These are phyloP conservation scores for Melanchra persicariae DNA, from an alignment of 2,888 invertebrate species.

Conservation along the genomic window DNA sequence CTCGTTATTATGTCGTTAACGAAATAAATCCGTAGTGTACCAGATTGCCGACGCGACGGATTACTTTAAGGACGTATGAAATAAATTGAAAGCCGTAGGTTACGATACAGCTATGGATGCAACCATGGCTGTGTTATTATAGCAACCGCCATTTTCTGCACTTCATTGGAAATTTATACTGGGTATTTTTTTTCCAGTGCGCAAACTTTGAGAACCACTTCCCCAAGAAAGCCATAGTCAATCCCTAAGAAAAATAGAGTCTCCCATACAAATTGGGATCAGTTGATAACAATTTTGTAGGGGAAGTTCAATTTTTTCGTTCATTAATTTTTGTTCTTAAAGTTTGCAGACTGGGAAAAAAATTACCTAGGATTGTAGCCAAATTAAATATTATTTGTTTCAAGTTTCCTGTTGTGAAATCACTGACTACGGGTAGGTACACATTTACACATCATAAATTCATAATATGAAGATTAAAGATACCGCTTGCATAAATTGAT, in stretches of 20 bases:
- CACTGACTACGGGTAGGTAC: background rate
- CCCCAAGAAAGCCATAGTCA: no score
- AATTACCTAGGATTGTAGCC: no score
- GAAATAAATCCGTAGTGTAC: conserved; percentile 70
- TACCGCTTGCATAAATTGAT: conserved; percentile 13
- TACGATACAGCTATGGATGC: conserved; percentile 23
- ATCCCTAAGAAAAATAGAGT: no score
- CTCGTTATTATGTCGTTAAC: conserved; percentile 78
- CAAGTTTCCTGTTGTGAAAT: background rate
- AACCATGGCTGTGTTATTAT: background rate
- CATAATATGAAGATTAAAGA: background rate
- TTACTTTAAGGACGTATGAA: conserved; percentile 64
- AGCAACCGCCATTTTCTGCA: conserved; percentile 4
- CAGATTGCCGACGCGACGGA: conserved; percentile 70
- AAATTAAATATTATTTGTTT: conserved; percentile 11
- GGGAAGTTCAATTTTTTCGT: no score
- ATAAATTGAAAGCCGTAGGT: conserved; percentile 63
- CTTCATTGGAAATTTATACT: conserved; percentile 14
- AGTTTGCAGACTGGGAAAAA: no score
- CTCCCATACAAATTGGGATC: no score
- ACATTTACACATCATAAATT: background rate
- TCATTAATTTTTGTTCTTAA: no score
- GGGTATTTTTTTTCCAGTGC: no score
- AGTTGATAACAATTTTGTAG: no score
- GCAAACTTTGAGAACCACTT: no score